phyloP scores from a whole-genome alignment of 2,797 vertebrate species.

The Thalassophryne amazonica region DNA sequence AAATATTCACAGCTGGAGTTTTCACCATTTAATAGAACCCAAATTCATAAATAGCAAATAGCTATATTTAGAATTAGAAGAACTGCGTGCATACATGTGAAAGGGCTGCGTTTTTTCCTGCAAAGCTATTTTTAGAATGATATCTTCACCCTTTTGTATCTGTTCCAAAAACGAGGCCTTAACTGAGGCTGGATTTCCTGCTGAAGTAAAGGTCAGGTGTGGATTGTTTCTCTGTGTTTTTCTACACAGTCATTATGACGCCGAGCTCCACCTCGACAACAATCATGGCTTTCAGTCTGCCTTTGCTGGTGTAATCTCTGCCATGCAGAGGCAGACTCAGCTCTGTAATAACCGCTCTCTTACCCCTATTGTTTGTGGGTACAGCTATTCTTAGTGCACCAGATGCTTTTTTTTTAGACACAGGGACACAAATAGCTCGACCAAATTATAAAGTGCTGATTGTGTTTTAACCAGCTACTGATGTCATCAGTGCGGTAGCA shows the following conservation, averaged over 20 bases:
- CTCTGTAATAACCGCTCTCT: conserved; percentile 55
- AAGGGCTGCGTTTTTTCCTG: conserved; percentile 5
- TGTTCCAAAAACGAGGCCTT: conserved; percentile 38
- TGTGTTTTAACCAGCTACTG: conserved; percentile 52
- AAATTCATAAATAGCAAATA: conserved; percentile 25
- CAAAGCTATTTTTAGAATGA: conserved; percentile 41
- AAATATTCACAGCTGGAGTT: neutral
- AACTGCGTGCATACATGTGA: neutral
- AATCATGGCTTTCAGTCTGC: conserved; percentile 51
- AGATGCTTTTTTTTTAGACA: conserved; percentile 57
- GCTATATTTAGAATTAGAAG: conserved; percentile 6
- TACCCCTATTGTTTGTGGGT: conserved; percentile 59
- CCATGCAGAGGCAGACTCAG: conserved; percentile 23
- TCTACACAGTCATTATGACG: conserved; percentile 69
- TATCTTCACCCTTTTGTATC: conserved; percentile 21
- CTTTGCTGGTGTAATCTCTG: conserved; percentile 53
- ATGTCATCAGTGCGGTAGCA: conserved; percentile 49
- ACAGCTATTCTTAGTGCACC: conserved; percentile 63
- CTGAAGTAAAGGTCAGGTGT: conserved; percentile 44
- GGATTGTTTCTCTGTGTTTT: conserved; percentile 39
- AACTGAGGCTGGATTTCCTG: conserved; percentile 44
- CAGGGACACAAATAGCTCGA: conserved; percentile 48
- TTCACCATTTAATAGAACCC: conserved; percentile 22
- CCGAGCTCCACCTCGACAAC: conserved; percentile 58
- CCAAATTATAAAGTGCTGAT: conserved; percentile 44